phyloP scores from a whole-genome alignment of 2,113 vertebrate species.

The Alexandromys fortis region DNA sequence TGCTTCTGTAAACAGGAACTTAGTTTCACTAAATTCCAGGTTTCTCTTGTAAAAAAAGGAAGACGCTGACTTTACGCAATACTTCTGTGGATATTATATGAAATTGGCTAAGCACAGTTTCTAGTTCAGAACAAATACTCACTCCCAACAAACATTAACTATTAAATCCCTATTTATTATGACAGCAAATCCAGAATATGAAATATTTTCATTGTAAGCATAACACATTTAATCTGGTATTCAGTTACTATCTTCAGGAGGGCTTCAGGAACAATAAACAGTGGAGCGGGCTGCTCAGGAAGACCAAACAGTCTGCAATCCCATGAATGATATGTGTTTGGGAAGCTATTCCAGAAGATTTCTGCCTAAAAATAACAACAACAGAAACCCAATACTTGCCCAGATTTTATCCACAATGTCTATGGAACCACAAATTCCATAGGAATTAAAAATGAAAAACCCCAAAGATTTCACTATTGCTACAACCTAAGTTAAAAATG shows the following conservation, averaged over 20 bases:
- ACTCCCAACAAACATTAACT: constrained; percentile 52
- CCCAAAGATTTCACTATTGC: constrained; percentile 56
- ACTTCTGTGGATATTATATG: background rate
- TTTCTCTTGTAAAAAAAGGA: background rate
- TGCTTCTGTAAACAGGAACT: background rate
- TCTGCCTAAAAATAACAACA: constrained; percentile 66
- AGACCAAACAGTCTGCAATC: constrained; percentile 48
- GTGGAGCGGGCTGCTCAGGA: background rate
- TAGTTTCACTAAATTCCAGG: background rate
- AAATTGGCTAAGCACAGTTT: background rate
- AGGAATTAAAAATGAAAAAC: constrained; percentile 70
- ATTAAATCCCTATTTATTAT: constrained; percentile 59
- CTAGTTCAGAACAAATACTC: background rate
- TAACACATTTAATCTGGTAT: constrained; percentile 52
- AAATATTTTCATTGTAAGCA: constrained; percentile 65
- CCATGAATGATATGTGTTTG: constrained; percentile 59
- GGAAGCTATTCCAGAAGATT: constrained; percentile 65
- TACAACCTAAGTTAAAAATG: constrained; percentile 67
- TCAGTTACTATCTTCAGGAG: constrained; percentile 68
- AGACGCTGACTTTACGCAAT: background rate
- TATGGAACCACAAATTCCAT: constrained; percentile 70
- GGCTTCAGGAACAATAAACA: constrained; percentile 63
- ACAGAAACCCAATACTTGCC: constrained; percentile 51
- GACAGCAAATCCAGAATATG: constrained; percentile 46
- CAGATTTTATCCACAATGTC: constrained; percentile 62